Conservation (phyloP, 2,113 vertebrate genomes). For the Eonycteris spelaea region DNA sequence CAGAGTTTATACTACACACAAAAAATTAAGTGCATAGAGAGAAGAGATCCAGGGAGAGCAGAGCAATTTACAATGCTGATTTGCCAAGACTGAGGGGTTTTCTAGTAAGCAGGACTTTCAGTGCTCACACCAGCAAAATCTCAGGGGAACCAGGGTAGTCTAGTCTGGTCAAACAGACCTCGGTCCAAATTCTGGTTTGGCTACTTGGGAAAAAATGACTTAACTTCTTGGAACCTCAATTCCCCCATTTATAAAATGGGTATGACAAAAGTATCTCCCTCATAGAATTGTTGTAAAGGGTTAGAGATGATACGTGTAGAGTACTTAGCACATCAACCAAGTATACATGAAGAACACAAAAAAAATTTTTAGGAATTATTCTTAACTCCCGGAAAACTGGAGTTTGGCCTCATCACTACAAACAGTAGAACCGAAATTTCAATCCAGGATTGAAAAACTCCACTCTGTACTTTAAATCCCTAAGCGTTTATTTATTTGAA, state of each 20-base stretch:
- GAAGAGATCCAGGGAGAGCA: not conserved
- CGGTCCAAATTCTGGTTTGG: not conserved
- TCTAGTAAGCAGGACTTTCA: not conserved
- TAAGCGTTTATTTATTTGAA: not conserved
- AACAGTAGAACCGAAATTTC: not conserved
- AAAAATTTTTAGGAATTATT: not conserved
- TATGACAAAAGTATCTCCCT: not conserved
- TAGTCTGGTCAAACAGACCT: not conserved
- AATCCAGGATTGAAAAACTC: not conserved
- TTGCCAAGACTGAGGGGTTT: not conserved
- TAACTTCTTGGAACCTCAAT: not conserved
- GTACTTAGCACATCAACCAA: not conserved
- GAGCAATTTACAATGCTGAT: not conserved
- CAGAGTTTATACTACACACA: not conserved
- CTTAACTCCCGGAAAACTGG: not conserved
- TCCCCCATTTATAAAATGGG: not conserved
- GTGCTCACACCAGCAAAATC: not conserved
- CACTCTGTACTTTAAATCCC: not conserved
- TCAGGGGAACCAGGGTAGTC: not conserved
- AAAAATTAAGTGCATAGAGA: not conserved
- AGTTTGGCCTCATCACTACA: not conserved
- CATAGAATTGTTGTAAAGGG: not conserved
- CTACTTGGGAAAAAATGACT: not conserved
- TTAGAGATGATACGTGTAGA: not conserved
- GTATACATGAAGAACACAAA: not conserved